Conservation (phyloP, 2,888 invertebrate genomes). For the Papilio gigon region DNA sequence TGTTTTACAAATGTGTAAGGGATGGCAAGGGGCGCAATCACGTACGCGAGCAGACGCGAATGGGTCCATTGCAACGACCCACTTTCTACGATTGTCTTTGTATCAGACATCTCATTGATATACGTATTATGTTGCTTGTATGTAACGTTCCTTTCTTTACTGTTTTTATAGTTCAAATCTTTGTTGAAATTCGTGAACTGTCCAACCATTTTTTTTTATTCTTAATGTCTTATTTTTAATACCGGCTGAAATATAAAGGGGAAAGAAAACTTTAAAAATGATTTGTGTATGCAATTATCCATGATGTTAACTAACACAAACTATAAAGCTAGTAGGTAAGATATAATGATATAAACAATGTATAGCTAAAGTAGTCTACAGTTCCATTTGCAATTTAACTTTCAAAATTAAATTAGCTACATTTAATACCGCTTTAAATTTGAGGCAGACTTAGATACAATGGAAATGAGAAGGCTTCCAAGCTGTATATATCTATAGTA, state of each 20-base stretch:
- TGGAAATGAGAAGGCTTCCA: constrained; percentile 23
- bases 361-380: too few relatives aligned
- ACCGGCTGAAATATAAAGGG: background rate
- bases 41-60: constrained; percentile 13
- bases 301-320: too few relatives aligned
- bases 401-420: background rate
- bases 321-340: too few relatives aligned
- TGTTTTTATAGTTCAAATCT: background rate
- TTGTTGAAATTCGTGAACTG: background rate
- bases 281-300: too few relatives aligned
- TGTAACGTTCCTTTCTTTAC: background rate
- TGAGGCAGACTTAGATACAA: constrained; percentile 14
- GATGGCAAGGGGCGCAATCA: constrained; percentile 16
- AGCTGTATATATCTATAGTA: constrained; percentile 30
- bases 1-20: constrained; percentile 18
- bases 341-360: too few relatives aligned
- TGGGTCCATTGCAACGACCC: constrained; percentile 13
- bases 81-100: constrained; percentile 20
- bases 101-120: constrained; percentile 12
- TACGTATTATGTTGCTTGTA: background rate
- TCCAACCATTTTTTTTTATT: background rate
- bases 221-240: background rate
- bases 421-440: constrained; percentile 5
- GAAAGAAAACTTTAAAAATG: background rate
- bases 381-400: too few relatives aligned